Percentiles rank a stretch among this genome's conserved stretches.
These are phyloP conservation scores for Phymastichus coffea DNA, from an alignment of 1,140 invertebrate species.

Conservation along the genomic window DNA sequence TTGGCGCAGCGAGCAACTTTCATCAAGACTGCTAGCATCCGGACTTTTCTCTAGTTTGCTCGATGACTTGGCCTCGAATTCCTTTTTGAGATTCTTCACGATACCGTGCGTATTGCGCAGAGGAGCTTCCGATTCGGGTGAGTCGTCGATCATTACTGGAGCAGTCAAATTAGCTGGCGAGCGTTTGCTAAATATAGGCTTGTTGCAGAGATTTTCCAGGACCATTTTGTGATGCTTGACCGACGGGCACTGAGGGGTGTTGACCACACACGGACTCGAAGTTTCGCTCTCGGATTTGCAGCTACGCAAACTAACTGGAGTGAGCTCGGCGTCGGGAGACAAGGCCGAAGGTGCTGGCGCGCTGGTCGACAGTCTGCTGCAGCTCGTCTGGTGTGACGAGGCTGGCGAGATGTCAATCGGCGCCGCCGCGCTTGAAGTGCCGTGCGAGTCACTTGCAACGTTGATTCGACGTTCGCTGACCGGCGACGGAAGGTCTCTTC, in stretches of 20 bases:
- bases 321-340: slow-evolving; percentile 49
- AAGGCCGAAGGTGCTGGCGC: slow-evolving; percentile 64
- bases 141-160: slow-evolving; percentile 36
- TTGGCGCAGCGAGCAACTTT: slow-evolving; percentile 19
- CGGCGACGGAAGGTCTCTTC: slow-evolving; percentile 42
- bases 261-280: slow-evolving; percentile 54
- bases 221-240: slow-evolving; percentile 64
- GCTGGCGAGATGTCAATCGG: slow-evolving; percentile 46
- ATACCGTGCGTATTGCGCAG: slow-evolving; percentile 60
- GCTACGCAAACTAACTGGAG: slow-evolving; percentile 43
- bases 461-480: slow-evolving; percentile 11
- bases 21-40: slow-evolving; percentile 31
- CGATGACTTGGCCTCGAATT: slow-evolving; percentile 77
- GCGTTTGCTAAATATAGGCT: slow-evolving; percentile 48
- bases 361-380: slow-evolving; percentile 61
- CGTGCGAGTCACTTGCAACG: slow-evolving; percentile 23
- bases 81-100: slow-evolving; percentile 80
- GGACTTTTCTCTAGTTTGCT: slow-evolving; percentile 50
- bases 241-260: slow-evolving; percentile 57
- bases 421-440: slow-evolving; percentile 28
- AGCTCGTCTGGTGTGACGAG: slow-evolving; percentile 33
- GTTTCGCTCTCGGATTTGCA: slow-evolving; percentile 54
- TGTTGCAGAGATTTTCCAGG: slow-evolving; percentile 59
- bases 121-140: slow-evolving; percentile 49
- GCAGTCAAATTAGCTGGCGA: slow-evolving; percentile 19